These are phyloP conservation scores for Drosophila mercatorum DNA, from an alignment of 2,888 invertebrate genomes.

Conservation along the genomic window DNA sequence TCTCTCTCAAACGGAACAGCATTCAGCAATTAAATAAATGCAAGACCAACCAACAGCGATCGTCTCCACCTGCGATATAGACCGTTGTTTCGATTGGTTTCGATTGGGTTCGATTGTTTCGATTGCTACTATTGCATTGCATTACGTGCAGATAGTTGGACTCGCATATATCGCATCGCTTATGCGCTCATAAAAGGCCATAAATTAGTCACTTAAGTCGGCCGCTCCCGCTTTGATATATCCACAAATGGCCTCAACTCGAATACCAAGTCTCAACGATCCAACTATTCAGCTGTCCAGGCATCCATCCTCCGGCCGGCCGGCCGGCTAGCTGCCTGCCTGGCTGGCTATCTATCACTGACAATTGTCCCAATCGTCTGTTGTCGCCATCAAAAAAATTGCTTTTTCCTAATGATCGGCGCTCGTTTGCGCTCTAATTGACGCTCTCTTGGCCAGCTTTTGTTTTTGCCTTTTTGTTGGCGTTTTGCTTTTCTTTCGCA, in stretches of 20 bases:
- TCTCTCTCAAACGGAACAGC: neutral
- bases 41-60: neutral
- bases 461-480: neutral
- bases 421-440: slow-evolving; percentile 71
- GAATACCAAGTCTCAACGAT: slow-evolving; percentile 44
- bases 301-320: slow-evolving; percentile 34
- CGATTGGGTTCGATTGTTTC: slow-evolving; percentile 29
- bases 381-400: slow-evolving; percentile 49
- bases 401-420: slow-evolving; percentile 61
- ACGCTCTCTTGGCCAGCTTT: slow-evolving; percentile 40
- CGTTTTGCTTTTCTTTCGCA: slow-evolving; percentile 13
- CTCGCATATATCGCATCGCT: slow-evolving; percentile 52
- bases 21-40: slow-evolving; percentile 14
- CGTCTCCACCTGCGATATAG: slow-evolving; percentile 6
- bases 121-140: slow-evolving; percentile 61
- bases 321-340: slow-evolving; percentile 13
- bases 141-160: slow-evolving; percentile 44
- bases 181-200: slow-evolving; percentile 73
- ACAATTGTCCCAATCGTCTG: slow-evolving; percentile 54
- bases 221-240: slow-evolving; percentile 71
- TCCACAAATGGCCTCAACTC: slow-evolving; percentile 69
- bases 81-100: slow-evolving; percentile 40
- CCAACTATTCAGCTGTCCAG: slow-evolving; percentile 24
- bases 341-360: slow-evolving; percentile 69
- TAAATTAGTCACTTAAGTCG: slow-evolving; percentile 78